phyloP scores from a whole-genome alignment of 2,797 vertebrate genomes.

The Manis javanica region DNA sequence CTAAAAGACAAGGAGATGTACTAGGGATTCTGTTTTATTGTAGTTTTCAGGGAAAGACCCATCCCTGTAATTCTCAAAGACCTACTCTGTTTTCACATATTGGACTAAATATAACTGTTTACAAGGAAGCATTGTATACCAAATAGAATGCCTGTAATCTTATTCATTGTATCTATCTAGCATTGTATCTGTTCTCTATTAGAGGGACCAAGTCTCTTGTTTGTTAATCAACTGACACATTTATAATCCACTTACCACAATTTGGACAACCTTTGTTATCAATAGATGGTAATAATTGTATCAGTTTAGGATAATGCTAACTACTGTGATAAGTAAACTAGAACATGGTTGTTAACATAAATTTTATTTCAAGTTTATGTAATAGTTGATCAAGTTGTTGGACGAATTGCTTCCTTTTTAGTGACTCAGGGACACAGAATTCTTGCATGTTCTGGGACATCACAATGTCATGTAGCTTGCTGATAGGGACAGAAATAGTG shows the following conservation, averaged over 20 bases:
- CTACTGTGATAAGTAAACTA: not conserved
- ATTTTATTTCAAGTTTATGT: conserved; percentile 19
- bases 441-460: not conserved
- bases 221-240: not conserved
- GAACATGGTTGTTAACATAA: not conserved
- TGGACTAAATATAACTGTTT: not conserved
- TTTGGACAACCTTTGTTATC: not conserved
- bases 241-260: not conserved
- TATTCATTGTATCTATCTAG: not conserved
- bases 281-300: not conserved
- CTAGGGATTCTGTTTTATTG: not conserved
- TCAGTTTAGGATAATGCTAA: not conserved
- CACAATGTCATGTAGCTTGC: not conserved
- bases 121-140: not conserved
- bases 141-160: not conserved
- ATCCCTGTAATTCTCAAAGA: not conserved
- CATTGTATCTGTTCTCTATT: not conserved
- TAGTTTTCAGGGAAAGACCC: not conserved
- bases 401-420: not conserved
- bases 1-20: not conserved
- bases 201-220: not conserved
- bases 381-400: not conserved
- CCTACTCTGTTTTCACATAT: not conserved
- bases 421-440: not conserved
- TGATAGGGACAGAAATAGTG: not conserved